These are phyloP conservation scores for Pantherophis vulpinus DNA, from an alignment of 2,797 vertebrate genomes.

Conservation along the genomic window DNA sequence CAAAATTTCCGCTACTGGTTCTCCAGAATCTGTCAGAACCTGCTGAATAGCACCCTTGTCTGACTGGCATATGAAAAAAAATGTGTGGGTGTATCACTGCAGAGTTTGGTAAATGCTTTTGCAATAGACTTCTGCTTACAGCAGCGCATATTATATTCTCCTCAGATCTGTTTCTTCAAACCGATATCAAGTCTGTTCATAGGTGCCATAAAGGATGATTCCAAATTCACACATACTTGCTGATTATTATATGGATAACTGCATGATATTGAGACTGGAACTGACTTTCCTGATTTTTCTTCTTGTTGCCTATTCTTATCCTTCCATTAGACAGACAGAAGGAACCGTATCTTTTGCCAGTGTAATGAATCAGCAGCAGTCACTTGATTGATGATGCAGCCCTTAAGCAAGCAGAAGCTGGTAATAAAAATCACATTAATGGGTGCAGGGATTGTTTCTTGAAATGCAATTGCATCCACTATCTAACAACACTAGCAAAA, in stretches of 20 bases:
- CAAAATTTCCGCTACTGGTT: too few relatives aligned
- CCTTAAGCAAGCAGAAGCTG: slow-evolving; percentile 44
- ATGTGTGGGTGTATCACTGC: not conserved
- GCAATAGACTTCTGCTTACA: not conserved
- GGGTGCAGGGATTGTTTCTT: slow-evolving; percentile 39
- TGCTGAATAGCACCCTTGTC: too few relatives aligned
- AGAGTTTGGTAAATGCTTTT: not conserved
- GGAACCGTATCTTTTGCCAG: slow-evolving; percentile 17
- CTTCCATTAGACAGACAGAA: not conserved
- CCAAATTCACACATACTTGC: not conserved
- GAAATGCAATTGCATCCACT: not conserved
- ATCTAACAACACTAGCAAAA: slow-evolving; percentile 14
- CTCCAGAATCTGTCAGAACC: too few relatives aligned
- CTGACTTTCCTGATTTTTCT: not conserved
- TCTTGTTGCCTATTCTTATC: not conserved
- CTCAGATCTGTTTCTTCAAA: not conserved
- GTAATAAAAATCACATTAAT: slow-evolving; percentile 39
- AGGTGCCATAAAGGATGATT: not conserved
- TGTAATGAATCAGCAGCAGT: slow-evolving; percentile 5
- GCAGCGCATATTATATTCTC: not conserved
- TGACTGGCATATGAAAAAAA: not conserved
- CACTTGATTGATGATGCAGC: slow-evolving; percentile 32
- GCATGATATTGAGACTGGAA: not conserved
- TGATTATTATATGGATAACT: not conserved
- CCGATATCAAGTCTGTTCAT: not conserved